Evolutionary conservation across 2,113 vertebrate genomes (phyloP), one percentile per base, ranked within the genome.

Genomic region (Amazona vittata): DNA sequence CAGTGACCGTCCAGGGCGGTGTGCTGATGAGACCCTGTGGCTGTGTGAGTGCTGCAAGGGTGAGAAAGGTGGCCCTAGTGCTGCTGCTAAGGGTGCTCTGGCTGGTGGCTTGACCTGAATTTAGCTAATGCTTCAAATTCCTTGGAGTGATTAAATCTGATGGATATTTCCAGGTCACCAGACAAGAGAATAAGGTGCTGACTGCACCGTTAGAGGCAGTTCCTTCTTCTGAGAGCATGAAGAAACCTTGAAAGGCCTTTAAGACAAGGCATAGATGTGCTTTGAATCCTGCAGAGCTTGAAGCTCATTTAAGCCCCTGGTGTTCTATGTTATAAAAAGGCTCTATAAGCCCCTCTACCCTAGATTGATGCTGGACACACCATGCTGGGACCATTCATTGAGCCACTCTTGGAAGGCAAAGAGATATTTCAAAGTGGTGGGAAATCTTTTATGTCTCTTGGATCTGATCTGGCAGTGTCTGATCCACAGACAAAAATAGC

Each of bases 401-500:
- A 90, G 82, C 68, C 4, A 4, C 63, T 35, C 26, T 74, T 50
- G 31, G 67, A 86, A 96, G 44, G 63, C 82, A 92, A 86, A 88
- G 39, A 89, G 70, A 90, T 14, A 86, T 89, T 92, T 91, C 73
- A 90, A 91, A 95, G 79, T 24, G 77, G 79, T 21, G 19, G 50
- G 13, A 90, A 89, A 60, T 16, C 29, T 90, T 90, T 93, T 39
- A 43, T 78, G 55, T 92, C 65, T 90, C 50, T 64, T 53, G 59
- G 44, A 85, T 60, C 78, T 91, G 90, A 93, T 90, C 87, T 87
- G 55, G 35, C 63, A 79, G 39, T 4, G 33, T 92, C 80, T 96
- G 91, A 95, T 91, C 60, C 71, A 55, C 73, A 86, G 93, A 75
- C 29, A 68, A 53, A 95, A 96, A 95, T 94, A 93, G 85, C 71